phyloP scores from a whole-genome alignment of 2,888 invertebrate genomes.

The Amphipyra berbera region DNA sequence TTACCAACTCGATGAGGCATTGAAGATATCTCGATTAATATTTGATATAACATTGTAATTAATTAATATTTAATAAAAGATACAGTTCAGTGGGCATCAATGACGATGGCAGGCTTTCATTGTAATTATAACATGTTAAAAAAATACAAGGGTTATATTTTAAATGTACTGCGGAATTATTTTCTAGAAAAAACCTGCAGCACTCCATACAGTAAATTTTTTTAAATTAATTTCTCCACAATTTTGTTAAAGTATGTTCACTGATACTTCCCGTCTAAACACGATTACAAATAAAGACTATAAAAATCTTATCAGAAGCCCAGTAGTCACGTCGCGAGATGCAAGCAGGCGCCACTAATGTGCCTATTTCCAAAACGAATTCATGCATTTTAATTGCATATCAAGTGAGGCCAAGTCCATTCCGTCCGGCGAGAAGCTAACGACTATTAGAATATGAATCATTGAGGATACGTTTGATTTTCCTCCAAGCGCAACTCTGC shows the following conservation, averaged over 20 bases:
- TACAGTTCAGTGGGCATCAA: too few species aligned
- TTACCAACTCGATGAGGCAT: too few species aligned
- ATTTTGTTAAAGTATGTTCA: not conserved
- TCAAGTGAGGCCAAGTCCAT: slow-evolving; percentile 48
- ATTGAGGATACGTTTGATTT: slow-evolving; percentile 76
- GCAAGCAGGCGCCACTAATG: slow-evolving; percentile 7
- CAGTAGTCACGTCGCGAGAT: not conserved
- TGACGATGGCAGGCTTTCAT: too few species aligned
- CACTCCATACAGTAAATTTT: too few species aligned
- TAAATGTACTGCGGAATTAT: too few species aligned
- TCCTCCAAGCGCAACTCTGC: slow-evolving; percentile 69
- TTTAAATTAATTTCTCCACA: too few species aligned
- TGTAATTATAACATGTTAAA: too few species aligned
- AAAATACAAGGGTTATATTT: too few species aligned
- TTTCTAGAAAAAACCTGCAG: too few species aligned
- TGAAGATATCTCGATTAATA: too few species aligned
- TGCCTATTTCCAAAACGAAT: slow-evolving; percentile 51
- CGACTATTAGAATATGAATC: slow-evolving; percentile 69
- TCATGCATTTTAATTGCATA: slow-evolving; percentile 64
- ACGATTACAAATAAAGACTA: not conserved
- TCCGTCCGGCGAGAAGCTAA: slow-evolving; percentile 39
- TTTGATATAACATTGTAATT: too few species aligned
- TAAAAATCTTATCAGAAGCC: not conserved
- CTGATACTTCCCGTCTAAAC: not conserved
- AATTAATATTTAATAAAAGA: too few species aligned